Conservation (phyloP, 1,140 invertebrate species). For the Episyrphus balteatus region DNA sequence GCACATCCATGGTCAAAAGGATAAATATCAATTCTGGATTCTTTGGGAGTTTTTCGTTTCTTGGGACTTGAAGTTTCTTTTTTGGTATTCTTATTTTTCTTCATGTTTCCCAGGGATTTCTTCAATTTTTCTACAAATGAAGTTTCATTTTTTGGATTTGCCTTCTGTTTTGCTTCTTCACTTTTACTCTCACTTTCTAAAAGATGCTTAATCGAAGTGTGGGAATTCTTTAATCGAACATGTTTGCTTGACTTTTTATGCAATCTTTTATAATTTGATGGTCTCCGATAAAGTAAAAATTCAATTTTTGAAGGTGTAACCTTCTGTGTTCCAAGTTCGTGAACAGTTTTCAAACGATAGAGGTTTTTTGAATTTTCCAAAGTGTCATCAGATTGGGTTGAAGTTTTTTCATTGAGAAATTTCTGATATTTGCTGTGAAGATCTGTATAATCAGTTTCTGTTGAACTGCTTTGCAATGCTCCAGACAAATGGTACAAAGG, state of each 20-base stretch:
- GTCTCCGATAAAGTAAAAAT: slow-evolving; percentile 22
- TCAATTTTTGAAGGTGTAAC: slow-evolving; percentile 22
- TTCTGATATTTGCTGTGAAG: slow-evolving; percentile 15
- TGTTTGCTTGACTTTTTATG: not conserved
- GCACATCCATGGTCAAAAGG: slow-evolving; percentile 56
- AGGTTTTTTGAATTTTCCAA: slow-evolving; percentile 10
- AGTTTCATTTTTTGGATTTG: not conserved
- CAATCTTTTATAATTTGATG: not conserved
- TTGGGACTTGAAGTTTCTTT: not conserved
- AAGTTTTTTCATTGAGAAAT: slow-evolving; percentile 15
- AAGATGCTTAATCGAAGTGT: not conserved
- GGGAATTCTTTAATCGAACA: not conserved
- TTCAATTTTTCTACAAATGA: slow-evolving; percentile 13
- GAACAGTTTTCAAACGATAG: slow-evolving; percentile 22
- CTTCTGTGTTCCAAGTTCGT: slow-evolving; percentile 4
- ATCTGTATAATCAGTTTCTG: slow-evolving; percentile 19
- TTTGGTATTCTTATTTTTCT: slow-evolving; percentile 11
- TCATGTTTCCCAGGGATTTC: slow-evolving; percentile 25
- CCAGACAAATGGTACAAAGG: slow-evolving; percentile 20
- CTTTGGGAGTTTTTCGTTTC: not conserved
- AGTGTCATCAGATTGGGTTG: slow-evolving; percentile 8
- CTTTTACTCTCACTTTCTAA: not conserved
- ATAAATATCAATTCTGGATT: slow-evolving; percentile 44
- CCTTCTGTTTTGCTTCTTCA: not conserved
- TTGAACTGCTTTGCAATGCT: slow-evolving; percentile 13